Conservation (phyloP, 1,140 invertebrate species). For the Eulimnadia texana region DNA sequence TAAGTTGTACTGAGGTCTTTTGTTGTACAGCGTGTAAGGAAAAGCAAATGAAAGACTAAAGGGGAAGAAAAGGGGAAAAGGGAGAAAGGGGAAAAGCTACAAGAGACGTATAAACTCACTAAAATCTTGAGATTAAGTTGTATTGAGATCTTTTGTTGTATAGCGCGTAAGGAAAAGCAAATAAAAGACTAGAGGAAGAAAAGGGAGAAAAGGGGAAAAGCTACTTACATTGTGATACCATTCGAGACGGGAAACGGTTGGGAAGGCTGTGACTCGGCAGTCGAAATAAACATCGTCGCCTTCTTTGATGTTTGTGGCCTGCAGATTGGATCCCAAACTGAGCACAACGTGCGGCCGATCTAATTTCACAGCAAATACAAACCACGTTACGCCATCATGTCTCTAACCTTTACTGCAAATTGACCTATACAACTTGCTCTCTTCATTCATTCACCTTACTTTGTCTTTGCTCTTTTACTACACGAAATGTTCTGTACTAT, state of each 20-base stretch:
- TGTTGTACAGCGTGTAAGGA: neutral
- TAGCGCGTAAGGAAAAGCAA: neutral
- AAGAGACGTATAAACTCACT: neutral
- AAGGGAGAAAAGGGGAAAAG: neutral
- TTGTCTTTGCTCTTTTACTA: too few relatives aligned
- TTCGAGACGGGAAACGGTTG: conserved; percentile 20
- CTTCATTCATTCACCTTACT: too few relatives aligned
- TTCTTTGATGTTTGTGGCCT: conserved; percentile 33
- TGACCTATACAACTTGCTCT: neutral
- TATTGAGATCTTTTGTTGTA: too few relatives aligned
- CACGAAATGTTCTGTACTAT: too few relatives aligned
- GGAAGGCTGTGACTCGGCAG: conserved; percentile 33
- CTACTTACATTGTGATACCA: conserved; percentile 25
- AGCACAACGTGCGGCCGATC: conserved; percentile 32
- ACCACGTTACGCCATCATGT: too few relatives aligned
- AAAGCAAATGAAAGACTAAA: neutral
- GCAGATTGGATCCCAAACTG: conserved; percentile 30
- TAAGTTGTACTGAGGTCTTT: too few relatives aligned
- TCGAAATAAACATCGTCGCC: conserved; percentile 40
- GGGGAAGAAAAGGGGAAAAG: neutral
- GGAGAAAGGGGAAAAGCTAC: too few relatives aligned
- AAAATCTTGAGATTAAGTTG: too few relatives aligned
- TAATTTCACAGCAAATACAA: conserved; percentile 21
- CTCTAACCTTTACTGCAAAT: too few relatives aligned
- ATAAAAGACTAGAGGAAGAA: neutral